phyloP scores from a whole-genome alignment of 2,888 invertebrate genomes.

The Steinernema carpocapsae region DNA sequence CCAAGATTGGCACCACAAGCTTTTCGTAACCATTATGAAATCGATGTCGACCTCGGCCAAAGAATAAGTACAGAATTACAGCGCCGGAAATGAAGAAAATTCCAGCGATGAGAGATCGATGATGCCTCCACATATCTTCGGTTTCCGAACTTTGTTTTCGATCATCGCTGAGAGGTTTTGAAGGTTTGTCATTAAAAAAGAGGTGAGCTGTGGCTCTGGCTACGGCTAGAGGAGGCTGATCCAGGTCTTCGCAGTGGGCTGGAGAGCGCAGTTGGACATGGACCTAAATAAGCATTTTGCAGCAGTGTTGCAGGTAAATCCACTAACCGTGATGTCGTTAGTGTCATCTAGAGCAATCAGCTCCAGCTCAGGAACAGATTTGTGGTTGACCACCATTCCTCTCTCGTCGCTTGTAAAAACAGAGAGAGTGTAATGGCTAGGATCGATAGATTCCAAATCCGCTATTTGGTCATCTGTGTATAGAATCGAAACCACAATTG shows the following conservation, averaged over 20 bases:
- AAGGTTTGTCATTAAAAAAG: slow-evolving; percentile 7
- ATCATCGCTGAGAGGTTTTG: slow-evolving; percentile 29
- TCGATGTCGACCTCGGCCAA: slow-evolving; percentile 23
- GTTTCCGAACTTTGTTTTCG: slow-evolving; percentile 11
- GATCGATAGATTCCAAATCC: slow-evolving; percentile 48
- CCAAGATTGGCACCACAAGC: slow-evolving; percentile 62
- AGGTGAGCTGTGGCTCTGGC: slow-evolving; percentile 8
- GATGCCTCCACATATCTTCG: neutral
- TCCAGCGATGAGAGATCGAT: slow-evolving; percentile 38
- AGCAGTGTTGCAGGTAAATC: neutral
- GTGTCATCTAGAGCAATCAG: slow-evolving; percentile 47
- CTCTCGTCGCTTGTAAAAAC: slow-evolving; percentile 53
- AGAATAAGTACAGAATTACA: neutral
- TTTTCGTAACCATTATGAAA: slow-evolving; percentile 61
- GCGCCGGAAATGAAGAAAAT: slow-evolving; percentile 36
- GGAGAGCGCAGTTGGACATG: slow-evolving; percentile 38
- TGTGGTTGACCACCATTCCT: slow-evolving; percentile 52
- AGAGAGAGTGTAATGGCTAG: slow-evolving; percentile 48
- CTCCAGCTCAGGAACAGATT: slow-evolving; percentile 45
- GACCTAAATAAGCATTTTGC: neutral
- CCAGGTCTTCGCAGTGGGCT: slow-evolving; percentile 50
- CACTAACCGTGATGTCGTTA: slow-evolving; percentile 29
- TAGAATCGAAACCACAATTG: slow-evolving; percentile 50
- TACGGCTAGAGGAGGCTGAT: slow-evolving; percentile 44
- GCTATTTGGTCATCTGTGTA: slow-evolving; percentile 59